Percentiles rank a stretch among this genome's conserved stretches.
These are phyloP conservation scores for Platygyra sinensis DNA, from an alignment of 64 coral and sea anemone genomes.

Conservation along the genomic window DNA sequence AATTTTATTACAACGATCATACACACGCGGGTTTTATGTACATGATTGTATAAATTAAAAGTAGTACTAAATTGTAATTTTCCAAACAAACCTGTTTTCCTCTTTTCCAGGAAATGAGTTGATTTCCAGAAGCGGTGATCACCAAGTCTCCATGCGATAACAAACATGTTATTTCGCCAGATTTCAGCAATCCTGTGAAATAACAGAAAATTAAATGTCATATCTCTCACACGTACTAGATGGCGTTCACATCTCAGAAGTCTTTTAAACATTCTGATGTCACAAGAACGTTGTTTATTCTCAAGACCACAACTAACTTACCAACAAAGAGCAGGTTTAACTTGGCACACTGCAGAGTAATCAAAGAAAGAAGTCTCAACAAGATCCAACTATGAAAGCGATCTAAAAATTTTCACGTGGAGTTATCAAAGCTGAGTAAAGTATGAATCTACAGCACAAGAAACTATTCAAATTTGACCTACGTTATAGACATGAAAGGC, in stretches of 20 bases:
- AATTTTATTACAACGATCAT: no score
- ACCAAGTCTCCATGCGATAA: constrained; percentile 72
- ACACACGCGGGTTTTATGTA: no score
- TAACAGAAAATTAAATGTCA: not conserved
- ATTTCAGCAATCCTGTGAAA: constrained; percentile 62
- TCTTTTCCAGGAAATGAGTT: constrained; percentile 83
- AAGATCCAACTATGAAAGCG: not conserved
- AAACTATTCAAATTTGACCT: constrained; percentile 23
- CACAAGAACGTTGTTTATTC: not conserved
- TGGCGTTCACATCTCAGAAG: no score
- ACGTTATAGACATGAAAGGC: constrained; percentile 96
- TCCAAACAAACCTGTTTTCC: constrained; percentile 77
- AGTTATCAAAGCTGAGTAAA: not conserved
- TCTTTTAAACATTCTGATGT: no score
- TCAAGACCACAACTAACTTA: constrained; percentile 47
- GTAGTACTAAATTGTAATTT: no score
- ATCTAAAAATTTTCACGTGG: not conserved
- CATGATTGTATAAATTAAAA: no score
- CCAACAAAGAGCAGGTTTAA: constrained; percentile 97
- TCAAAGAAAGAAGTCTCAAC: not conserved
- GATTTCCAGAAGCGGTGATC: constrained; percentile 81
- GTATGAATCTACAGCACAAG: no score
- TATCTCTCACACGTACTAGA: no score
- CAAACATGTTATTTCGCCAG: constrained; percentile 76
- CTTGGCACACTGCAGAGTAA: constrained; percentile 82